Percentiles rank a stretch among this genome's conserved stretches.
These are phyloP conservation scores for Lanistes nyassanus DNA, from an alignment of 1,140 invertebrate species.

Conservation along the genomic window DNA sequence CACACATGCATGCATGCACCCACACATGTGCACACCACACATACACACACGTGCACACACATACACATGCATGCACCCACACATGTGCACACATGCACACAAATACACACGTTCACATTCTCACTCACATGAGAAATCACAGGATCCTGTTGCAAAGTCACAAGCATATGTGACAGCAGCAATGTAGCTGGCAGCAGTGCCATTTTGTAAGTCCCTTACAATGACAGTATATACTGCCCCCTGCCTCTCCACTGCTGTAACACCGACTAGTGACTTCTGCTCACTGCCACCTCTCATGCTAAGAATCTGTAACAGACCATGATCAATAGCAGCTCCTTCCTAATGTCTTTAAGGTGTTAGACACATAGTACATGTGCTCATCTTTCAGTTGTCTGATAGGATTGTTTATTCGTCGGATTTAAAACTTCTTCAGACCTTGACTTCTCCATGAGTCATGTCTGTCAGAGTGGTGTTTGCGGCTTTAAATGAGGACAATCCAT, in stretches of 20 bases:
- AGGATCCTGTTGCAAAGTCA: slow-evolving; percentile 8
- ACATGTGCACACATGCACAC: no score
- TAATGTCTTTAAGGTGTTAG: no score
- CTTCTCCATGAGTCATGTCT: no score
- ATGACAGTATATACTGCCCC: slow-evolving; percentile 17
- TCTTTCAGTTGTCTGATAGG: no score
- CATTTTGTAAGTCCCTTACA: slow-evolving; percentile 1
- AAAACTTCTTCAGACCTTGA: no score
- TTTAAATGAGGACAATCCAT: no score
- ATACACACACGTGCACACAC: background rate
- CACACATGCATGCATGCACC: background rate
- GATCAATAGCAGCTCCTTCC: no score
- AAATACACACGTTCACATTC: no score
- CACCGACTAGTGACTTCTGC: slow-evolving; percentile 10
- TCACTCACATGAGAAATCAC: background rate
- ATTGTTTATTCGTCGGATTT: no score
- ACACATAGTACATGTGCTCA: no score
- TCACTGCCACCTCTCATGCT: background rate
- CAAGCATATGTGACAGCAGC: slow-evolving; percentile 10
- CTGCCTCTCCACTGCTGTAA: slow-evolving; percentile 7
- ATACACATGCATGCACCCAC: background rate
- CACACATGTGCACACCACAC: background rate
- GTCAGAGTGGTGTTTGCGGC: no score
- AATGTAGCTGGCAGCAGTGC: slow-evolving; percentile 1
- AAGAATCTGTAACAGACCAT: background rate